Base-by-base conservation (phyloP, 1,140 invertebrate genomes). In the Tigriopus japonicus region DNA sequence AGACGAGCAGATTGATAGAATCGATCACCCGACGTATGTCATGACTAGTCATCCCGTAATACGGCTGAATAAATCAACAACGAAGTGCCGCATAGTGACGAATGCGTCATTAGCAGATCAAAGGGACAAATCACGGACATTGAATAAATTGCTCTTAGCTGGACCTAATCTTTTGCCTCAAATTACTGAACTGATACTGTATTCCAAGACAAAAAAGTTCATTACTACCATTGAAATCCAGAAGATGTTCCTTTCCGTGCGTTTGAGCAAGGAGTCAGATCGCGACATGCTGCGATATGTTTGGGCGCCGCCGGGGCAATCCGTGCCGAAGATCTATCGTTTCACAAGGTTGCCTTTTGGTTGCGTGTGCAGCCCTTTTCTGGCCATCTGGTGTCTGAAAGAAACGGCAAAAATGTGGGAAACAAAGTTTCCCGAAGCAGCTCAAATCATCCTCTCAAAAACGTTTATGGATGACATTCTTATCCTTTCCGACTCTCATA, bases 161-260 rank as follows among this genome's bases (percentile, higher is more conserved):
- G 24, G 52, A 28, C 52, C 19, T 21, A 54, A 54, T 28, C 21
- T 54, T 10, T 28, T 54, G 17, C 52, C 52, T 19, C 52, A 54
- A 21, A 54, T 54, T 23, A 54, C 52, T 6, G 52, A 54, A 15
- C 35, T 54, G 21, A 21, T 54, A 54, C 17, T 23, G n/a, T 15
- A 15, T 54, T 54, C 52, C 14, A 54, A 54, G 13, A 23, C 21
- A 5, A 54, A 23, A 54, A 54, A 6, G 52, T 54, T 23, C 35
- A 54, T 54, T 54, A 15, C 52, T 7, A 54, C 52, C 21, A 54
- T 54, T 23, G 52, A 54, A 3, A 54, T 54, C 12, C n/a, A 21
- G 6, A 54, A 54, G 35, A 54, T 54, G 21, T 54, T 54, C 35
- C 17, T 54, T 23, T 54, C 52, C 5, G 35, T 54, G 35, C 14